Evolutionary conservation across 2,888 invertebrate genomes (phyloP), one percentile per base, ranked within the genome.

Genomic region (Eupithecia pulchellata): DNA sequence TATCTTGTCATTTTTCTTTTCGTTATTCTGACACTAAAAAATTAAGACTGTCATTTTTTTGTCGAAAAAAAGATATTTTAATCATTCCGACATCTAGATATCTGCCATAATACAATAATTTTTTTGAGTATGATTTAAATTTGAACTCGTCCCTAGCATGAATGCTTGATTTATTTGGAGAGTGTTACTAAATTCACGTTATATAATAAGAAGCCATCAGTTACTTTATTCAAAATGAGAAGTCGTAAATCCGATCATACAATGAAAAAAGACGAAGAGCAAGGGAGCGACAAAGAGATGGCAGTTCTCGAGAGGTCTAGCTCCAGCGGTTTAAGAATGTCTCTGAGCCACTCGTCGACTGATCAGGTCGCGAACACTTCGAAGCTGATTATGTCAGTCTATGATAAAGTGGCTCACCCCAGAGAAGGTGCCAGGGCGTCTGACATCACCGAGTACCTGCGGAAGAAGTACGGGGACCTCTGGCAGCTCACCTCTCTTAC

Each of bases 361-460:
- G 29, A 29, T 17, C 57, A 29, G 17, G 4, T 6, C 29, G 57
- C 6, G 36, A 88, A 87, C 71, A 84, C 83, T 14, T 80, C 82
- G 4, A 87, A 84, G 69, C 76, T 88, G 71, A 80, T 87, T 6
- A 82, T 87, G 81, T 85, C 69, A 64, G 82, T 86, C 11, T 88
- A 85, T 64, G 81, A 83, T 68, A 84, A 80, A 72, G 73, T 87
- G 34, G 77, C 78, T 11, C 29, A 57, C 4, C 73, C 73, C 9
- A 77, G 73, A 9, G 72, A 82, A 57, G 87, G 86, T 4, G 82
- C 81, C 20, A 78, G 82, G 4, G 81, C 86, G 0, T 66, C 70
- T 8, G 84, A 88, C 0, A 81, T 88, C 36, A 78, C 85, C 2
- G 79, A 77, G 36, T 85, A 84, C 70, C 74, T 89, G 47, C 83